phyloP scores from a whole-genome alignment of 2,888 invertebrate species.

The Hypomecis atomaria region DNA sequence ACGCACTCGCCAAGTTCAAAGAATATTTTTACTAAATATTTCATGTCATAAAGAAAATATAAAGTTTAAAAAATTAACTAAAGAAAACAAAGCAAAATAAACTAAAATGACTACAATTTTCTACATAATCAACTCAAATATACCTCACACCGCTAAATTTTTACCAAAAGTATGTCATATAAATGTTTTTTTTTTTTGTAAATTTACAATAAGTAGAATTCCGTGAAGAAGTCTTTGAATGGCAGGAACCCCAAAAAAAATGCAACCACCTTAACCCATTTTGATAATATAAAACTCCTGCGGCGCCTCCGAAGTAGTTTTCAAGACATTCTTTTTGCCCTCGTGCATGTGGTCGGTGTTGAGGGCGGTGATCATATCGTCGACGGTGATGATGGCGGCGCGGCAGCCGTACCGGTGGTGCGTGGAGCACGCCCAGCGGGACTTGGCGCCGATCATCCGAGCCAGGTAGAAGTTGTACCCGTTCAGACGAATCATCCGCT shows the following conservation, averaged over 20 bases:
- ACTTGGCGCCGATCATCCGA: conserved; percentile 42
- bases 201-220: no score
- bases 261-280: conserved; percentile 5
- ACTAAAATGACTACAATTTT: no score
- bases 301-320: background rate
- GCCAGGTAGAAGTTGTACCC: conserved; percentile 57
- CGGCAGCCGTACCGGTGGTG: conserved; percentile 56
- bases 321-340: conserved; percentile 11
- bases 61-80: no score
- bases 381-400: conserved; percentile 55
- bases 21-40: no score
- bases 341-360: conserved; percentile 47
- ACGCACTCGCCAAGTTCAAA: background rate
- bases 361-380: conserved; percentile 49
- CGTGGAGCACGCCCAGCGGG: conserved; percentile 63
- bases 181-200: no score
- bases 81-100: no score
- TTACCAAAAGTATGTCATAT: no score
- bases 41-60: no score
- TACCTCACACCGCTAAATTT: no score
- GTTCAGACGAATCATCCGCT: conserved; percentile 44
- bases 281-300: conserved; percentile 26
- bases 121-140: no score
- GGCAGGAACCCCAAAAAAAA: no score
- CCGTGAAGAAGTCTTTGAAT: no score